Evolutionary conservation across 2,888 invertebrate genomes (phyloP).

Genomic region (Nematopogon swammerdamellus): DNA sequence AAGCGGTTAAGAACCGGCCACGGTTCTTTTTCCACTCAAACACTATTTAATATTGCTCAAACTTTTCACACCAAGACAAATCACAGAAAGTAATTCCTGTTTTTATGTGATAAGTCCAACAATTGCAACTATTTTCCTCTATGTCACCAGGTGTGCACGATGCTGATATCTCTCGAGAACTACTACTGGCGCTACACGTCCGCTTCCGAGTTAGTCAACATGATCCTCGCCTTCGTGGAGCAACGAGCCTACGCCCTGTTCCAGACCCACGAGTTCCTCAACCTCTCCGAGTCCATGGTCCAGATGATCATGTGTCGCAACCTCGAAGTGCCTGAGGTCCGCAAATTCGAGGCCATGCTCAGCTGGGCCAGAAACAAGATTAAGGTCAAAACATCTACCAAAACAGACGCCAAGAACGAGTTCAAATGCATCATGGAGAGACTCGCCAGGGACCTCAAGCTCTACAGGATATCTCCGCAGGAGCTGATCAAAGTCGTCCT

Average conservation of each 20-base stretch:
- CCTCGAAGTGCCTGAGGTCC: slow-evolving; percentile 82
- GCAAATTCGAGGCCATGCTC: slow-evolving; percentile 92
- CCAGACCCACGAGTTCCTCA: slow-evolving; percentile 78
- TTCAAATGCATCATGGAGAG: slow-evolving; percentile 93
- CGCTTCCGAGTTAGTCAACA: slow-evolving; percentile 89
- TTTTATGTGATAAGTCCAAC: no score
- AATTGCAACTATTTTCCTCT: no score
- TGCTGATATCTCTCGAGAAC: slow-evolving; percentile 89
- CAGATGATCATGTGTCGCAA: slow-evolving; percentile 93
- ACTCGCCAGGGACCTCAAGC: slow-evolving; percentile 81
- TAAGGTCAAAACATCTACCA: slow-evolving; percentile 71
- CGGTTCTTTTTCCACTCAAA: no score
- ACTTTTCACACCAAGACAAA: no score
- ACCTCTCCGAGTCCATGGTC: slow-evolving; percentile 91
- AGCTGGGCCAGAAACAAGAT: slow-evolving; percentile 87
- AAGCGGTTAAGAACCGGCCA: no score
- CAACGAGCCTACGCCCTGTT: slow-evolving; percentile 83
- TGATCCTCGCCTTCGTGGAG: slow-evolving; percentile 89
- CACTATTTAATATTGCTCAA: no score
- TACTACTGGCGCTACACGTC: slow-evolving; percentile 96
- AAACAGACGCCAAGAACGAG: slow-evolving; percentile 83
- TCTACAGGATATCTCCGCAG: slow-evolving; percentile 88
- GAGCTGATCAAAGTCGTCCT: slow-evolving; percentile 90
- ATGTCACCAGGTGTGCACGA: slow-evolving; percentile 72
- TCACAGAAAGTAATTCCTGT: no score